A percentile compares a stretch with the other conserved stretches of the same genome.
Conservation (phyloP, 2,113 vertebrate species). For the Chauna torquata region DNA sequence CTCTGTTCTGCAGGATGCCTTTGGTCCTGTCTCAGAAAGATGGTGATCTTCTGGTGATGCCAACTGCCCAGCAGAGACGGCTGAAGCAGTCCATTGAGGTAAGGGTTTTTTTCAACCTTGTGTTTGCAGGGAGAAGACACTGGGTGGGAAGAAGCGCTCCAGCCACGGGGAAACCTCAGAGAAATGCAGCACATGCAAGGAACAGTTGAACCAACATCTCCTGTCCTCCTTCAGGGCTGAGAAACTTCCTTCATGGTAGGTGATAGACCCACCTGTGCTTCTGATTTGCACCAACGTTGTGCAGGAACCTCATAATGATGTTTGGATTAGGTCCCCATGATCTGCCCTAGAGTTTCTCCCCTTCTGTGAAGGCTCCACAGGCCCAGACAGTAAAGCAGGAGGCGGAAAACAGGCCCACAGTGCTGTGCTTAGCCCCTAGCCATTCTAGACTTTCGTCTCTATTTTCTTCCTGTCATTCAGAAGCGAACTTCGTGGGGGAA, state of each 20-base stretch:
- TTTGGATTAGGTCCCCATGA: background rate
- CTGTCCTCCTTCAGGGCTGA: background rate
- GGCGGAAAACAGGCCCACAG: rapidly evolving
- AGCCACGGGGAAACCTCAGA: rapidly evolving
- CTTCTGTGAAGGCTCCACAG: background rate
- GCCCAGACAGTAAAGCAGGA: background rate
- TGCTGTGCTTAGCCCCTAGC: background rate
- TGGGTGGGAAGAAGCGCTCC: background rate
- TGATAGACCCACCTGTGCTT: background rate
- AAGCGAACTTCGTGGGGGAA: background rate
- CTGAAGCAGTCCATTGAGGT: too few species aligned
- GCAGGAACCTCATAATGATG: background rate
- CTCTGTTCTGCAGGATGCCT: background rate
- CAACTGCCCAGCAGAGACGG: background rate
- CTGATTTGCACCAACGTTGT: rapidly evolving
- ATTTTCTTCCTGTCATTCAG: background rate
- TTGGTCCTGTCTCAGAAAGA: background rate
- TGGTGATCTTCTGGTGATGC: background rate
- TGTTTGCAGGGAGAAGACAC: background rate
- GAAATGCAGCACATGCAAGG: rapidly evolving
- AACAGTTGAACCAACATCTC: background rate
- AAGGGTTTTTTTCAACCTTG: background rate
- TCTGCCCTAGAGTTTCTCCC: rapidly evolving
- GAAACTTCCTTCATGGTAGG: background rate
- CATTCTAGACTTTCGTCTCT: background rate